phyloP scores from a whole-genome alignment of 2,888 invertebrate species.

The Cantharis rustica region DNA sequence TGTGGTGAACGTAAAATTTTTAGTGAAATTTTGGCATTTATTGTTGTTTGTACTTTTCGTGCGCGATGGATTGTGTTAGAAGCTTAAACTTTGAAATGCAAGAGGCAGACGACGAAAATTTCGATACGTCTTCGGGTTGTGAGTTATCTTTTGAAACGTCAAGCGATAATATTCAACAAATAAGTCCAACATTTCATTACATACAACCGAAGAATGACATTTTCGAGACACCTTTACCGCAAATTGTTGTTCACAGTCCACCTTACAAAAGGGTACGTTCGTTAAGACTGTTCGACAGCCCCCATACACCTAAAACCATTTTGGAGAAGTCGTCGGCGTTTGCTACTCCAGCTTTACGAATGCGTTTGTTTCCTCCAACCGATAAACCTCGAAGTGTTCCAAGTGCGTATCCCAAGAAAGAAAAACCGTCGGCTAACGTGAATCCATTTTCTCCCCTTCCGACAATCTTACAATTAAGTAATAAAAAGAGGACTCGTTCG shows the following conservation, averaged over 20 bases:
- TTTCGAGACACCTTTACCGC: conserved; percentile 8
- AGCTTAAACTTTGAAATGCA: conserved; percentile 41
- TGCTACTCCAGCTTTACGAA: conserved; percentile 63
- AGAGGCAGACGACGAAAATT: conserved; percentile 44
- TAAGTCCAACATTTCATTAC: conserved; percentile 59
- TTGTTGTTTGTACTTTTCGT: neutral
- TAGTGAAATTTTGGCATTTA: neutral
- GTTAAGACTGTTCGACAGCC: conserved; percentile 78
- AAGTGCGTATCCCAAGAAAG: conserved; percentile 52
- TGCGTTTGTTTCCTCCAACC: conserved; percentile 58
- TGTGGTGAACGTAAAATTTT: neutral
- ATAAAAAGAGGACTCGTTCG: conserved; percentile 70
- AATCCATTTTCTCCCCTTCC: conserved; percentile 82
- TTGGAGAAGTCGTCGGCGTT: conserved; percentile 70
- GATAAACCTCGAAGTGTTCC: conserved; percentile 57
- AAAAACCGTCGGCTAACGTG: conserved; percentile 72
- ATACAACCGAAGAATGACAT: conserved; percentile 61
- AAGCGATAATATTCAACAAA: conserved; percentile 51
- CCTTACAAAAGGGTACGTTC: conserved; percentile 65
- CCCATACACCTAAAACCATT: conserved; percentile 84
- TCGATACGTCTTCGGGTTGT: conserved; percentile 60
- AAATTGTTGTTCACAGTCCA: conserved; percentile 55
- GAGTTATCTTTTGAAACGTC: conserved; percentile 70
- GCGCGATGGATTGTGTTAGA: conserved; percentile 41
- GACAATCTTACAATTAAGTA: conserved; percentile 69